Conservation (phyloP, 2,888 invertebrate species). For the Pollenia angustigena region DNA sequence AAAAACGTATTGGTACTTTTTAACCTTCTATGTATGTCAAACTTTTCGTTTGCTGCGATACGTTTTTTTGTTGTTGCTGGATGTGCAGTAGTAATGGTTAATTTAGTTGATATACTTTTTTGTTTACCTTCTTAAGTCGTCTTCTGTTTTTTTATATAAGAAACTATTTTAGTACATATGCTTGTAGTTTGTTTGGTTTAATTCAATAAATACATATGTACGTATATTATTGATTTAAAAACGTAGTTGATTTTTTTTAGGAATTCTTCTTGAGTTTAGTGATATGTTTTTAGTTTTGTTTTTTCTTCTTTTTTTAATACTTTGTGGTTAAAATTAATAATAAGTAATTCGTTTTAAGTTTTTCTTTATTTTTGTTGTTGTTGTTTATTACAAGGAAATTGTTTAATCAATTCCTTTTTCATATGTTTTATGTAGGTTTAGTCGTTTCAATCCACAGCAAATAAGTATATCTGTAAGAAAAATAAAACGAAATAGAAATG, state of each 20-base stretch:
- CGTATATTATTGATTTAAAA: slow-evolving; percentile 1
- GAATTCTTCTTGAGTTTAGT: slow-evolving; percentile 33
- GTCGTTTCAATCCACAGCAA: slow-evolving; percentile 13
- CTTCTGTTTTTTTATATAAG: slow-evolving; percentile 27
- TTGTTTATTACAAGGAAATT: slow-evolving; percentile 31
- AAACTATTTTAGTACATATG: too few species aligned
- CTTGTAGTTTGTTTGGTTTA: slow-evolving; percentile 14
- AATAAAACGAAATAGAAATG: slow-evolving; percentile 34
- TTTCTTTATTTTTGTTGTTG: slow-evolving; percentile 7
- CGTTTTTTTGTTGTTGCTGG: background rate
- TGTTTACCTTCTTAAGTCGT: slow-evolving; percentile 30
- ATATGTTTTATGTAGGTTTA: slow-evolving; percentile 4
- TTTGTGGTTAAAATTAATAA: slow-evolving; percentile 53
- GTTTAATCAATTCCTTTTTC: slow-evolving; percentile 20
- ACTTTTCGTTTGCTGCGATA: slow-evolving; percentile 18
- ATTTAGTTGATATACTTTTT: slow-evolving; percentile 23
- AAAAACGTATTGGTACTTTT: background rate
- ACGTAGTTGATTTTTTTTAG: slow-evolving; percentile 26
- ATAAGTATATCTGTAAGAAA: slow-evolving; percentile 62
- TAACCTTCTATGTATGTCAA: slow-evolving; percentile 37
- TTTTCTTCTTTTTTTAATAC: slow-evolving; percentile 43
- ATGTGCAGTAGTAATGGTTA: slow-evolving; percentile 21
- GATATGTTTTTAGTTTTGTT: slow-evolving; percentile 39
- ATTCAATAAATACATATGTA: slow-evolving; percentile 47
- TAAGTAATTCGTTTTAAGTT: slow-evolving; percentile 19